Conservation (phyloP, 2,113 vertebrate genomes). For the Mus pahari region DNA sequence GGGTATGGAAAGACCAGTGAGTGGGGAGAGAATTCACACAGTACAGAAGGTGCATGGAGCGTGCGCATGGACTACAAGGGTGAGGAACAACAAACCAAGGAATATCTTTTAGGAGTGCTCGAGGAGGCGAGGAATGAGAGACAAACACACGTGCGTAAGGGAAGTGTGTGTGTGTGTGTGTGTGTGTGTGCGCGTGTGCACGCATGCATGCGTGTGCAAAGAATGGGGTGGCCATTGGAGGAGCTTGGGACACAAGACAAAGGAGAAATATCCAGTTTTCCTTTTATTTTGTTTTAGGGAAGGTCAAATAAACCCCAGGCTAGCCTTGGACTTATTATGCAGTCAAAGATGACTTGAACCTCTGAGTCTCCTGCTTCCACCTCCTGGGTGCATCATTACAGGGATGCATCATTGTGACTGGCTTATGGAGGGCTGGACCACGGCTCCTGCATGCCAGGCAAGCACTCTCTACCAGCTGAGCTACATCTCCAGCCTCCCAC, state of each 20-base stretch:
- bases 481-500: too few species aligned
- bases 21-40: too few species aligned
- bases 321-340: background rate
- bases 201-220: background rate
- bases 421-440: too few species aligned
- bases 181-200: background rate
- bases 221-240: too few species aligned
- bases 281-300: background rate
- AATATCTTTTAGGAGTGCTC: background rate
- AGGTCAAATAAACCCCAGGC: background rate
- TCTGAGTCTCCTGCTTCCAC: background rate
- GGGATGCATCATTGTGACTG: background rate
- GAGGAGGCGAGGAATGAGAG: background rate
- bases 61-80: fast-evolving
- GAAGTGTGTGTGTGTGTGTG: background rate
- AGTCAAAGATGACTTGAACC: too few species aligned
- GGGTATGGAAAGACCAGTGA: background rate
- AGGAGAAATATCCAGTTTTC: background rate
- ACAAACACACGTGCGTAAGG: background rate
- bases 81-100: background rate
- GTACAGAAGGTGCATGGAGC: fast-evolving
- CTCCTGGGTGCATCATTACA: background rate
- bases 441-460: background rate
- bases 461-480: background rate
- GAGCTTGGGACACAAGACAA: background rate